A percentile compares a stretch with the other conserved stretches of the same genome.
phyloP scores from a whole-genome alignment of 2,888 invertebrate species.

The Protodeltote pygarga region DNA sequence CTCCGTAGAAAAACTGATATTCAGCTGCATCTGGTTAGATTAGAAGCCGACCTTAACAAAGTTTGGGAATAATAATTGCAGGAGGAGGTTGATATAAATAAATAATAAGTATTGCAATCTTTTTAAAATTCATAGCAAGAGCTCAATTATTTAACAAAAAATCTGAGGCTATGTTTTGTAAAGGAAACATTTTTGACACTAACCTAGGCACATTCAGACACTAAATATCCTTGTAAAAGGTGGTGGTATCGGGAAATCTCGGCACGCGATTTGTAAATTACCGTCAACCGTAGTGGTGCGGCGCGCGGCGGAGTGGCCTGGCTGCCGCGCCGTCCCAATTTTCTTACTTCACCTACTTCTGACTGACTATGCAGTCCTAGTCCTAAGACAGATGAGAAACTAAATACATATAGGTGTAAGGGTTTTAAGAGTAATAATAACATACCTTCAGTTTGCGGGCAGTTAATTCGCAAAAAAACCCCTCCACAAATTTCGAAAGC shows the following conservation, averaged over 20 bases:
- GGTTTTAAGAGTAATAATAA: neutral
- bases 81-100: too few species aligned
- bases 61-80: too few species aligned
- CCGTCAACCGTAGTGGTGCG: conserved; percentile 38
- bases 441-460: neutral
- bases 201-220: conserved; percentile 10
- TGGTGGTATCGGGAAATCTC: conserved; percentile 43
- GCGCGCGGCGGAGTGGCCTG: conserved; percentile 3
- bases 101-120: too few species aligned
- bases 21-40: too few species aligned
- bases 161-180: too few species aligned
- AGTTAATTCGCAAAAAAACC: too few species aligned
- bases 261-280: conserved; percentile 72
- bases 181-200: neutral
- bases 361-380: conserved; percentile 24
- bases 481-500: too few species aligned
- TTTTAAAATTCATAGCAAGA: too few species aligned
- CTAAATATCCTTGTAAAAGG: conserved; percentile 1
- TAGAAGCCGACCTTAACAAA: too few species aligned
- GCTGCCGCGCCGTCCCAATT: conserved; percentile 25
- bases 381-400: conserved; percentile 10
- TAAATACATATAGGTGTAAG: too few species aligned
- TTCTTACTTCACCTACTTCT: conserved; percentile 36
- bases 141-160: too few species aligned
- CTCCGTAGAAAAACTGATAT: too few species aligned